A percentile compares a stretch with the other conserved stretches of the same genome.
These are phyloP conservation scores for Fundulus diaphanus DNA, from an alignment of 2,797 vertebrate species.

Conservation along the genomic window DNA sequence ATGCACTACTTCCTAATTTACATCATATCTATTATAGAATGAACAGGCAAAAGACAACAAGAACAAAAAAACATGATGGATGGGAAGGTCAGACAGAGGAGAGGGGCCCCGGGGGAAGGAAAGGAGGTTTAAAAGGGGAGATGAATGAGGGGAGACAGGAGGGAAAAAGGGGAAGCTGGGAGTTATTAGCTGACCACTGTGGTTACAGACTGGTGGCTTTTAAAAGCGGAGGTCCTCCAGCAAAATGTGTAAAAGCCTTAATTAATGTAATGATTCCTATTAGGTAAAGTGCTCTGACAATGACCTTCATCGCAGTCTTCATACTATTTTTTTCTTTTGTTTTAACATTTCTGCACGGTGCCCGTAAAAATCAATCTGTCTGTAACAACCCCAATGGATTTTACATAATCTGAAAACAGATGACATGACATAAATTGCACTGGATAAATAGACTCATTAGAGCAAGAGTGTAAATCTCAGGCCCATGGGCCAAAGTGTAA, in stretches of 20 bases:
- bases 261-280: conserved; percentile 39
- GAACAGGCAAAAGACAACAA: conserved; percentile 15
- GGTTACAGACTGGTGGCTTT: conserved; percentile 46
- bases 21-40: neutral
- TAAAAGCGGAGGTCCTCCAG: conserved; percentile 45
- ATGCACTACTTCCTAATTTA: neutral
- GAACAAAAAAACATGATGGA: conserved; percentile 51
- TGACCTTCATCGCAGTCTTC: conserved; percentile 13
- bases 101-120: conserved; percentile 21
- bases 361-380: neutral
- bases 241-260: conserved; percentile 37
- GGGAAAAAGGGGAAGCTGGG: conserved; percentile 31
- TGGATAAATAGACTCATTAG: neutral
- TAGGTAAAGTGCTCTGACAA: conserved; percentile 9
- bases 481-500: neutral
- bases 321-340: neutral
- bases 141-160: conserved; percentile 18
- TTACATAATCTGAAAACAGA: too few relatives aligned
- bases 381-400: neutral
- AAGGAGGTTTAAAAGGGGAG: conserved; percentile 24
- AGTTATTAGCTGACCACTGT: conserved; percentile 51
- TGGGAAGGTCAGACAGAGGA: conserved; percentile 29
- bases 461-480: neutral
- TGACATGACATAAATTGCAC: neutral
- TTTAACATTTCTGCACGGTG: neutral